These are phyloP conservation scores for Montipora capitata DNA, from an alignment of 92 coral and sea anemone species.

Conservation along the genomic window DNA sequence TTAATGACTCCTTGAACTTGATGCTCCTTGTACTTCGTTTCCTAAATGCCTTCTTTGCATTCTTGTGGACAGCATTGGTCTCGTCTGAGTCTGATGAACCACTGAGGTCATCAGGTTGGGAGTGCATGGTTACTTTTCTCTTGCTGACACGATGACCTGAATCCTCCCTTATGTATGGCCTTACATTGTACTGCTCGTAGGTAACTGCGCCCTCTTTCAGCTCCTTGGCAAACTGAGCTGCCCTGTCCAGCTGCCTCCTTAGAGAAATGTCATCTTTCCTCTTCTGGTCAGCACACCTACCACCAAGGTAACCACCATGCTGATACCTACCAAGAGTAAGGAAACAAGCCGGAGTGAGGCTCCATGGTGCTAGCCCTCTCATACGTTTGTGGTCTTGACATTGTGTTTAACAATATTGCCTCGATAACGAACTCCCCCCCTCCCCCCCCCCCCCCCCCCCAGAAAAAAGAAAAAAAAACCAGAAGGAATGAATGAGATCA, in stretches of 20 bases:
- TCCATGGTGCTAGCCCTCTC: too few relatives aligned
- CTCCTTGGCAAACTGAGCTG: background rate
- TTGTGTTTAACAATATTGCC: too few relatives aligned
- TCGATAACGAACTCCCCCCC: background rate
- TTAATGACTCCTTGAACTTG: too few relatives aligned
- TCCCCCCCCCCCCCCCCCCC: background rate
- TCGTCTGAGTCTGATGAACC: too few relatives aligned
- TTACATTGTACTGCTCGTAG: slow-evolving; percentile 25
- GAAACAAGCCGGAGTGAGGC: too few relatives aligned
- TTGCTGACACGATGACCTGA: background rate
- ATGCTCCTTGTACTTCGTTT: background rate
- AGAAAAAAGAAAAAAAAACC: background rate
- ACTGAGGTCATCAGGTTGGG: too few relatives aligned
- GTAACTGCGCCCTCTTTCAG: slow-evolving; percentile 25
- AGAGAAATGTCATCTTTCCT: slow-evolving; percentile 39
- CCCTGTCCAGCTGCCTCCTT: slow-evolving; percentile 43
- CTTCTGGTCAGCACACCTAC: slow-evolving; percentile 43
- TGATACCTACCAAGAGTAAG: too few relatives aligned
- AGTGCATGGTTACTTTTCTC: too few relatives aligned
- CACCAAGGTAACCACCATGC: slow-evolving; percentile 16
- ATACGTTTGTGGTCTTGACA: too few relatives aligned
- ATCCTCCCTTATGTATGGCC: background rate
- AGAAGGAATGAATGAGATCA: too few relatives aligned
- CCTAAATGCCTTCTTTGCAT: background rate
- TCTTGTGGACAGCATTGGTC: background rate